These are phyloP conservation scores for Phyllostomus hastatus DNA, from an alignment of 2,113 vertebrate genomes.

Conservation along the genomic window DNA sequence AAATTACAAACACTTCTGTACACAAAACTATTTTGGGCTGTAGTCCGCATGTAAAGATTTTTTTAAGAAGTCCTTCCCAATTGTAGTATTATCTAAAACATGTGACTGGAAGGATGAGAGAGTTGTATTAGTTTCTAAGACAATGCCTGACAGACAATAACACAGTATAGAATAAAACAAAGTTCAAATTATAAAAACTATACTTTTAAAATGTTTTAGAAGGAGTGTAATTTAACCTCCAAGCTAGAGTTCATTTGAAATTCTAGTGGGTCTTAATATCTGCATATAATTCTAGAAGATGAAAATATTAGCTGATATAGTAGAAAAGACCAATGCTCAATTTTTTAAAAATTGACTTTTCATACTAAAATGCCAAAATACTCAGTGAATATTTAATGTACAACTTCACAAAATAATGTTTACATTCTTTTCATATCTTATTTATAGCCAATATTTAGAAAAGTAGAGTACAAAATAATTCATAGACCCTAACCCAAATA, in stretches of 20 bases:
- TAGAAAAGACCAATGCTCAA: slow-evolving; percentile 40
- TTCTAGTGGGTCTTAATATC: slow-evolving; percentile 19
- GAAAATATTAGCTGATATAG: slow-evolving; percentile 79
- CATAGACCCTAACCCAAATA: neutral
- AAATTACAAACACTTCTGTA: neutral
- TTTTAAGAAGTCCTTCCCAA: slow-evolving; percentile 15
- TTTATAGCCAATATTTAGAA: slow-evolving; percentile 64
- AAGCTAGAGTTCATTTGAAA: slow-evolving; percentile 31
- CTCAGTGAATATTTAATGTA: slow-evolving; percentile 41
- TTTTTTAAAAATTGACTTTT: neutral
- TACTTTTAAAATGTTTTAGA: neutral
- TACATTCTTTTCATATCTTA: neutral
- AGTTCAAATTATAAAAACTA: slow-evolving; percentile 13
- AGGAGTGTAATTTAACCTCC: slow-evolving; percentile 28
- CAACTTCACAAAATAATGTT: neutral
- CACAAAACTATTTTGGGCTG: slow-evolving; percentile 34
- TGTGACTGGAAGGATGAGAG: neutral
- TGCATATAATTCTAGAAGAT: slow-evolving; percentile 78
- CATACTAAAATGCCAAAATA: slow-evolving; percentile 11
- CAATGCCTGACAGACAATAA: neutral
- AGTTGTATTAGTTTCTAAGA: neutral
- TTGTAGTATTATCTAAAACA: neutral
- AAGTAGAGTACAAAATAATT: slow-evolving; percentile 60
- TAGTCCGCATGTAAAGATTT: neutral
- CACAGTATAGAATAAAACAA: slow-evolving; percentile 30